Conservation (phyloP, 2,888 invertebrate genomes). For the Tortrix viridana region DNA sequence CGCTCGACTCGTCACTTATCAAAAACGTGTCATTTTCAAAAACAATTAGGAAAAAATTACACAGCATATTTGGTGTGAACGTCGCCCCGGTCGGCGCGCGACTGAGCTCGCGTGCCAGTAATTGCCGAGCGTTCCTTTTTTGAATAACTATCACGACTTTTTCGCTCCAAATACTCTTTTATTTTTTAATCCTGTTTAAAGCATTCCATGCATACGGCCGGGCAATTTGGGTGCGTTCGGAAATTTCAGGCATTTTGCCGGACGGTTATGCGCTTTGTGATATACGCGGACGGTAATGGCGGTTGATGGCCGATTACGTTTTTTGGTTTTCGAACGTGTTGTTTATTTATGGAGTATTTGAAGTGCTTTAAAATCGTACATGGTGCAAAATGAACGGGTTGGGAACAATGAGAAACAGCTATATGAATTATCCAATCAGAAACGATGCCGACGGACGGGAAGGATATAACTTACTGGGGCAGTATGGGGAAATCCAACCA, state of each 20-base stretch:
- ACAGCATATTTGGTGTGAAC: constrained; percentile 58
- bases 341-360: constrained; percentile 17
- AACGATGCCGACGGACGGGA: too few species aligned
- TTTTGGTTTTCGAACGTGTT: constrained; percentile 42
- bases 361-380: background rate
- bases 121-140: constrained; percentile 80
- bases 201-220: constrained; percentile 78
- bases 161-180: constrained; percentile 79
- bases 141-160: constrained; percentile 83
- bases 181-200: constrained; percentile 62
- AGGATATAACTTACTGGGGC: too few species aligned
- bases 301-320: constrained; percentile 49
- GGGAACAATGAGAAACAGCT: background rate
- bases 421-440: too few species aligned
- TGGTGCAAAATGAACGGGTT: background rate
- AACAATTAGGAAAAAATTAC: constrained; percentile 38
- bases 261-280: constrained; percentile 49
- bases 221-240: constrained; percentile 69
- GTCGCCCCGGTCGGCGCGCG: constrained; percentile 70
- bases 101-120: constrained; percentile 83
- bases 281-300: constrained; percentile 49
- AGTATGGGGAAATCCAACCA: too few species aligned
- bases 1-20: constrained; percentile 2
- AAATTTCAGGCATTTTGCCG: constrained; percentile 73
- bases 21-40: constrained; percentile 21